Evolutionary conservation across 2,888 invertebrate species (phyloP), one percentile per base, ranked within the genome.

Genomic region (Embidobia sp.): DNA sequence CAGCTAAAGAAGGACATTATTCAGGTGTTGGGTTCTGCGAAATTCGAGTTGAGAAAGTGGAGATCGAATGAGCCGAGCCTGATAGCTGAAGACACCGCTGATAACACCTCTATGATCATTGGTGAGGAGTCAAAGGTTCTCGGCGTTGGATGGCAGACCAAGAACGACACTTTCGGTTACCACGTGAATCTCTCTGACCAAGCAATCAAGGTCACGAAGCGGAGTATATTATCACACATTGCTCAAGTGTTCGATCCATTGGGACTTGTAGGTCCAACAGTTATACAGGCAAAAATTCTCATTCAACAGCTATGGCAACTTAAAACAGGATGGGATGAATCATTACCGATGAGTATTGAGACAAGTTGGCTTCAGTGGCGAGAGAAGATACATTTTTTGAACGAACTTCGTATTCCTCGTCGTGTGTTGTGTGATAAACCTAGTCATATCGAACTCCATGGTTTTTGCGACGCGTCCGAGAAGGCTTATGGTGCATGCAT

Each of bases 161-260:
- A 40, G 1, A 11, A 40, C 0, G 40, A 63, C 19, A 10, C 29
- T 0, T 29, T 63, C 1, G 19, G 5, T 11, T 49, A 48, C 19
- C 6, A 7, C 1, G 33, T 49, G 15, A 10, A 59, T 1, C 6
- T 15, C 2, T 3, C n/a, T 8, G 2, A 6, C 0, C 6, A 10
- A 1, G 4, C 5, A 2, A 16, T 11, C 3, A 13, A 6, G n/a
- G 26, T 26, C n/a, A 57, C 16, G 1, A 57, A 42, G 8, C 11
- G 57, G 5, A 5, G 4, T 0, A 44, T 57, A 3, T 7, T 26
- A 1, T 44, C 31, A 1, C 16, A 13, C n/a, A 22, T 61, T 0
- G 8, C 61, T 3, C 27, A 46, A n/a, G 11, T 64, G 3, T 64
- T 31, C 13, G 49, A 67, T n/a, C 67, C 48, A 1, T 27, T 67